Evolutionary conservation across 2,113 vertebrate genomes (phyloP).

Genomic region (Meriones unguiculatus): DNA sequence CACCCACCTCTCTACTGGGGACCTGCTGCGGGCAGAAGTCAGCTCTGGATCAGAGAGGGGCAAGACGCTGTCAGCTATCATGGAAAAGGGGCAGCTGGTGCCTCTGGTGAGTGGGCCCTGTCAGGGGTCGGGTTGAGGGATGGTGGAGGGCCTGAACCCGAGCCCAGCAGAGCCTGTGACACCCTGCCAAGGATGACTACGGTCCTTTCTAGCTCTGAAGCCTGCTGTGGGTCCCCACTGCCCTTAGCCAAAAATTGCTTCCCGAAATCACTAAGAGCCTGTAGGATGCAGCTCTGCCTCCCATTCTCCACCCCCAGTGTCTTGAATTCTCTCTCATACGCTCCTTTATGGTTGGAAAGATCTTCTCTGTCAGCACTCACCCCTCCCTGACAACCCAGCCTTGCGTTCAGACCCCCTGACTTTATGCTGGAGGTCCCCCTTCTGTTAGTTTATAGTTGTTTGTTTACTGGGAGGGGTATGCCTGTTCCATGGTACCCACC

Average conservation of each 20-base stretch:
- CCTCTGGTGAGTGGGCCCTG: conserved; percentile 91
- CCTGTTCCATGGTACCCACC: background rate
- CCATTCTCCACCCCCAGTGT: background rate
- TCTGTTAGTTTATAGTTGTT: background rate
- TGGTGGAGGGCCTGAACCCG: background rate
- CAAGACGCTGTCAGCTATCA: conserved; percentile 96
- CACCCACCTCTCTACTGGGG: conserved; percentile 98
- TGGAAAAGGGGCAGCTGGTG: conserved; percentile 98
- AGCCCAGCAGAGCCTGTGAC: background rate
- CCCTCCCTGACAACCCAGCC: background rate
- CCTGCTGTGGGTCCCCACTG: background rate
- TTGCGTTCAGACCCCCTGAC: background rate
- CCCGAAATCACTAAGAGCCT: background rate
- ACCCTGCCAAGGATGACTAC: background rate
- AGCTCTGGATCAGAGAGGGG: conserved; percentile 94
- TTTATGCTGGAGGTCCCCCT: no score
- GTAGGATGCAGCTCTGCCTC: background rate
- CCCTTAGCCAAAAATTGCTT: background rate
- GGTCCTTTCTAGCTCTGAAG: background rate
- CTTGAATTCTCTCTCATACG: background rate
- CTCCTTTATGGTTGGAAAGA: background rate
- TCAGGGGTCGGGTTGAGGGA: rapidly evolving
- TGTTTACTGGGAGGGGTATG: background rate
- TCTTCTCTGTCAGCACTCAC: conserved; percentile 7
- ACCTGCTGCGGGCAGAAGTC: conserved; percentile 96